Evolutionary conservation across 92 coral and sea anemone species (phyloP).

Genomic region (Epizoanthus fatuus): DNA sequence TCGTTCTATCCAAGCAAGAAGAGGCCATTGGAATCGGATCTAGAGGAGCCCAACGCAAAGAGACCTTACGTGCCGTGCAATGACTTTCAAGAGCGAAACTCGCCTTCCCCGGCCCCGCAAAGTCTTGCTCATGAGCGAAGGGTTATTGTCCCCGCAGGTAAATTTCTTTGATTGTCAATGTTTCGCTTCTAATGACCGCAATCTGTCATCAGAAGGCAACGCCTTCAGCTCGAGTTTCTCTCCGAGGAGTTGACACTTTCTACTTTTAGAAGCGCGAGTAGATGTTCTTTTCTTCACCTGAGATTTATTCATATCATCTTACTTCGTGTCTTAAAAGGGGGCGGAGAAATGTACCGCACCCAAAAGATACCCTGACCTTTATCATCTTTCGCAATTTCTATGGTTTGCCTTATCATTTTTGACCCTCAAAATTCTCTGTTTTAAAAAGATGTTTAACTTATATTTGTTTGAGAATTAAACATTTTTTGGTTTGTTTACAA

Average conservation of each 20-base stretch:
- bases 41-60: conserved; percentile 95
- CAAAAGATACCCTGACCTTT: background rate
- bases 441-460: background rate
- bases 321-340: conserved; percentile 31
- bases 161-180: conserved; percentile 42
- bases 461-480: conserved; percentile 19
- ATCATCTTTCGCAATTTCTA: background rate
- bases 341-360: conserved; percentile 46
- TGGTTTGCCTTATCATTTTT: background rate
- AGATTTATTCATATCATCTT: conserved; percentile 12
- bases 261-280: conserved; percentile 28
- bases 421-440: background rate
- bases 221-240: conserved; percentile 45
- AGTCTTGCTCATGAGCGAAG: conserved; percentile 94
- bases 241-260: conserved; percentile 24
- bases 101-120: conserved; percentile 90
- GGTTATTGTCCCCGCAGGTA: conserved; percentile 99
- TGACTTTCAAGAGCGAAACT: conserved; percentile 92
- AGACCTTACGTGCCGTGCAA: conserved; percentile 92
- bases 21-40: conserved; percentile 88
- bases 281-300: conserved; percentile 11
- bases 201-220: conserved; percentile 62
- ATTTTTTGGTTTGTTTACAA: conserved; percentile 12
- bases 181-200: conserved; percentile 45
- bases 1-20: conserved; percentile 84